phyloP scores from a whole-genome alignment of 2,888 invertebrate species.

The Dysmachus trigonus region DNA sequence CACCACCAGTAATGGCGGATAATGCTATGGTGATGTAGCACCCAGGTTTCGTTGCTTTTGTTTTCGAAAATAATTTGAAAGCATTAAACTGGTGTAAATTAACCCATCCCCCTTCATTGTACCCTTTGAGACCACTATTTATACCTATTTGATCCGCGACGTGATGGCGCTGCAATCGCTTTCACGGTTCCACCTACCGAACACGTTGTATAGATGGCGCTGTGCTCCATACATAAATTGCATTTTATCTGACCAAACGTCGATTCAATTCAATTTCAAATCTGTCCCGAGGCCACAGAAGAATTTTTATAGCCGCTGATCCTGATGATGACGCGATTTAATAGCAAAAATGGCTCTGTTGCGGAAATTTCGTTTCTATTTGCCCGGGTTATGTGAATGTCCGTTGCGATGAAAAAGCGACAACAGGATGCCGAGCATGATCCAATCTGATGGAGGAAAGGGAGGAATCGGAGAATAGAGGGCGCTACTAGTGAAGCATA shows the following conservation, averaged over 20 bases:
- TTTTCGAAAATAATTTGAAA: background rate
- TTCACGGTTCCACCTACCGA: background rate
- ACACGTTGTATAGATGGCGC: background rate
- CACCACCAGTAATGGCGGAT: background rate
- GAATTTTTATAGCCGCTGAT: background rate
- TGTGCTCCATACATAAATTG: background rate
- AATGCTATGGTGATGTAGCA: background rate
- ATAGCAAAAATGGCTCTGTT: background rate
- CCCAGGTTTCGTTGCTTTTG: background rate
- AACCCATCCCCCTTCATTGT: background rate
- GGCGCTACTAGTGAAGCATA: background rate
- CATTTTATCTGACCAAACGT: conserved; percentile 8
- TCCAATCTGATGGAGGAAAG: background rate
- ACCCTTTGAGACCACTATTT: background rate
- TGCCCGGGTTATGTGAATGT: background rate
- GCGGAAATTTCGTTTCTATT: conserved; percentile 8
- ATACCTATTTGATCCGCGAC: background rate
- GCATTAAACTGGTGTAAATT: background rate
- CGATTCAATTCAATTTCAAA: conserved; percentile 22
- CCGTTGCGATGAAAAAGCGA: background rate
- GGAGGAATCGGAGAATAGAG: background rate
- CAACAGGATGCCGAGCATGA: background rate
- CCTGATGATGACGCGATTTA: background rate
- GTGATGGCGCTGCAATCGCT: background rate
- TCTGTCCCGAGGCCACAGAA: background rate